These are phyloP conservation scores for Watersipora subatra DNA, from an alignment of 1,140 invertebrate species.

Conservation along the genomic window DNA sequence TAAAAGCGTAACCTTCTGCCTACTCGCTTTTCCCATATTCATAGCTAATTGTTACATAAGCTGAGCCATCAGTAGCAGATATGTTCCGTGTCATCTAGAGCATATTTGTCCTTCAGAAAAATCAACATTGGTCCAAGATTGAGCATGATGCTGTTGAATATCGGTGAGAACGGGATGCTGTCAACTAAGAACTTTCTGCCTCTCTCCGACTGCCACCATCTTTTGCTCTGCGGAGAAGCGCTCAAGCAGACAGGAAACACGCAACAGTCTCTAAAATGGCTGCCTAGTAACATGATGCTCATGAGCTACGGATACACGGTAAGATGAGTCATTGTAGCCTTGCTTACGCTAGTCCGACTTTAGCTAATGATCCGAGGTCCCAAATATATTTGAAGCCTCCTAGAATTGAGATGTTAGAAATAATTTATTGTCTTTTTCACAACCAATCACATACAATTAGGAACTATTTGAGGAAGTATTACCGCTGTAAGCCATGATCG, in stretches of 20 bases:
- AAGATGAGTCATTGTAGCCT: conserved; percentile 13
- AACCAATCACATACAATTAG: no score
- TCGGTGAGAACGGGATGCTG: conserved; percentile 40
- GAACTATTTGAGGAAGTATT: no score
- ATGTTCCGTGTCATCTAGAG: no score
- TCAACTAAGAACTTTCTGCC: conserved; percentile 42
- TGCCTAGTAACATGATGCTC: conserved; percentile 49
- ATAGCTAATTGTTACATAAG: no score
- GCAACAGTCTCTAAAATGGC: conserved; percentile 18
- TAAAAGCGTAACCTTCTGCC: no score
- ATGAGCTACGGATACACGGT: conserved; percentile 54
- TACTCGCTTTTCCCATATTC: no score
- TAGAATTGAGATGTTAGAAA: no score
- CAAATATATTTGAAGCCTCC: no score
- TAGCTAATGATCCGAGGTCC: conserved; percentile 12
- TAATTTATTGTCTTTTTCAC: no score
- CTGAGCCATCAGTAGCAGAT: no score
- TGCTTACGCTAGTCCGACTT: conserved; percentile 8
- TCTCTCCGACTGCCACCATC: conserved; percentile 43
- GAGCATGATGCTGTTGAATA: conserved; percentile 46
- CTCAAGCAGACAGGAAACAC: conserved; percentile 27
- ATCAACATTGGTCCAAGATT: conserved; percentile 51
- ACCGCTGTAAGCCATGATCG: no score
- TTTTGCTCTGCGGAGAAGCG: conserved; percentile 43
- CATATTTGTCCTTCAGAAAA: conserved; percentile 41